phyloP scores from a whole-genome alignment of 2,113 vertebrate genomes.

The Nothobranchius furzeri region DNA sequence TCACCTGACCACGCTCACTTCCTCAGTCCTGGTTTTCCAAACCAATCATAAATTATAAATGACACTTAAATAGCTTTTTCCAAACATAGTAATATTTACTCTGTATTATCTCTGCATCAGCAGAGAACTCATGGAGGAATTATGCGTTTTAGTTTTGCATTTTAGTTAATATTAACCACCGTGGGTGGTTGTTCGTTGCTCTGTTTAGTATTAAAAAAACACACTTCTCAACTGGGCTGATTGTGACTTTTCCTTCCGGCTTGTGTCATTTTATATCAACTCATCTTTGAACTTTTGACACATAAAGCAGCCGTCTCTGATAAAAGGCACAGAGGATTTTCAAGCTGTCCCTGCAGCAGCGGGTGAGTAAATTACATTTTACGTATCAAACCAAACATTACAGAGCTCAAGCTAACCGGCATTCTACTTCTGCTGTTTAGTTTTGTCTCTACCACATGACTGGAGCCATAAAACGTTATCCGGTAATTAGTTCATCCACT shows the following conservation, averaged over 20 bases:
- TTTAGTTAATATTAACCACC: slow-evolving; percentile 34
- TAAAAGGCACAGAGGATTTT: not conserved
- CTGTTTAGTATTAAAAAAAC: not conserved
- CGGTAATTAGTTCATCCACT: too few species aligned
- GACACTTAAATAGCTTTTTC: too few species aligned
- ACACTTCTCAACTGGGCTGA: not conserved
- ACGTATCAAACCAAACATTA: not conserved
- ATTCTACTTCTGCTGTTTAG: not conserved
- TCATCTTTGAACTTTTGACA: slow-evolving; percentile 17
- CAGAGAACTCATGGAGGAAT: not conserved
- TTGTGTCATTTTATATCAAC: slow-evolving; percentile 4
- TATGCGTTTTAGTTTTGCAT: slow-evolving; percentile 36
- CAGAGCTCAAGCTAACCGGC: not conserved
- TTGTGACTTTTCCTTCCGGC: slow-evolving; percentile 1
- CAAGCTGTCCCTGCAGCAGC: not conserved
- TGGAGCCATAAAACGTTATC: not conserved
- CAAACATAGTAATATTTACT: too few species aligned
- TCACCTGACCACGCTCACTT: too few species aligned
- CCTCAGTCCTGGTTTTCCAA: too few species aligned
- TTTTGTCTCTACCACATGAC: not conserved
- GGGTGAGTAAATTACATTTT: slow-evolving; percentile 20
- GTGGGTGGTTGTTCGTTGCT: not conserved
- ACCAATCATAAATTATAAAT: too few species aligned
- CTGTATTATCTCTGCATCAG: too few species aligned
- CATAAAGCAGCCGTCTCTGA: not conserved